These are phyloP conservation scores for Philopedon plagiatum DNA, from an alignment of 2,888 invertebrate genomes.

Conservation along the genomic window DNA sequence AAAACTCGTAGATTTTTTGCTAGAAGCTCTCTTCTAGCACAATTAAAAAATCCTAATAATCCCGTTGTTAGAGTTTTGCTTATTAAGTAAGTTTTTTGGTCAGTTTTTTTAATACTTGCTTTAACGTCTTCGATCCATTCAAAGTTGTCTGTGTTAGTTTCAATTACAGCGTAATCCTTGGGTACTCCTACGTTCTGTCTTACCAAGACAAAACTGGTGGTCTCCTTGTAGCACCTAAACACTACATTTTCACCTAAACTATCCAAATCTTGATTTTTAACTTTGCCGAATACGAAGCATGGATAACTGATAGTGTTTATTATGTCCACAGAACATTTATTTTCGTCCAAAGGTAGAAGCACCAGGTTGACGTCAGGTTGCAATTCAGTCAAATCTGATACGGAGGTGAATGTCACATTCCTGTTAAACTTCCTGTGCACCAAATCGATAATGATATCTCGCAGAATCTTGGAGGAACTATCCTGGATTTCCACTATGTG, in stretches of 20 bases:
- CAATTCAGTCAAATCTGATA: not conserved
- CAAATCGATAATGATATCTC: not conserved
- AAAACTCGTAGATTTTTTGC: constrained; percentile 40
- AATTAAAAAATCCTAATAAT: constrained; percentile 48
- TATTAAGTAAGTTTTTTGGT: constrained; percentile 39
- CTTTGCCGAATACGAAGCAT: not conserved
- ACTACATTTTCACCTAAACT: not conserved
- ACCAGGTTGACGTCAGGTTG: not conserved
- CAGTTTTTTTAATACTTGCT: constrained; percentile 20
- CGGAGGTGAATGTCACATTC: not conserved
- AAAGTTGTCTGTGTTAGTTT: constrained; percentile 34
- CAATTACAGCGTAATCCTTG: not conserved
- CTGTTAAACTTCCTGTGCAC: not conserved
- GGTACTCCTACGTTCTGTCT: not conserved
- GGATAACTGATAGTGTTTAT: not conserved
- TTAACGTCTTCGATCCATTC: constrained; percentile 49
- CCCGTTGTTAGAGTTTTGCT: constrained; percentile 44
- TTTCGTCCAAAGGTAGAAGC: constrained; percentile 1
- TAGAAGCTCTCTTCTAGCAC: constrained; percentile 32
- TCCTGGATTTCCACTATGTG: constrained; percentile 10
- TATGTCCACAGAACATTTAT: not conserved
- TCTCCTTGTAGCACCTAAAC: not conserved
- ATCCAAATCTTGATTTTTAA: not conserved
- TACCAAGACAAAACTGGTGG: not conserved
- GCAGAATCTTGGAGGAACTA: not conserved